Conservation (phyloP, 1,140 invertebrate genomes). For the Centruroides vittatus region DNA sequence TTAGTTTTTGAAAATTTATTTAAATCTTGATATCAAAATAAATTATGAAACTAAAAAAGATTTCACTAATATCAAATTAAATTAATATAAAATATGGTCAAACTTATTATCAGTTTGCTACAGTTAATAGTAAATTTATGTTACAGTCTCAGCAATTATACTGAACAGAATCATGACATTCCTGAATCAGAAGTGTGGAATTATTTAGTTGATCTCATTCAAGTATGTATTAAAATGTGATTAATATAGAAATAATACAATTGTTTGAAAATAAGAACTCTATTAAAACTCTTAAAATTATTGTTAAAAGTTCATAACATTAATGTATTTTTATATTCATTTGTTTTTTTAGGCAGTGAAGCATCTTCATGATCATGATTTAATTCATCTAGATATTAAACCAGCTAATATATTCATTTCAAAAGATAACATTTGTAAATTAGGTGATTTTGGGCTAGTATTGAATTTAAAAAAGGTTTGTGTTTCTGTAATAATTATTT, state of each 20-base stretch:
- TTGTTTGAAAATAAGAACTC: no score
- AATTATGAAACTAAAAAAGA: no score
- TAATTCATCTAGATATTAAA: constrained; percentile 62
- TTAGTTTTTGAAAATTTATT: no score
- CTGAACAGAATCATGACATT: constrained; percentile 33
- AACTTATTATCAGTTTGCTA: no score
- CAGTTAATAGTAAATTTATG: background rate
- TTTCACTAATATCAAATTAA: no score
- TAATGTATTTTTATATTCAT: no score
- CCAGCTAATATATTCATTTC: constrained; percentile 55
- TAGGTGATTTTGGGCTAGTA: constrained; percentile 61
- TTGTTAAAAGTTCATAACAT: no score
- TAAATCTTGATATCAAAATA: no score
- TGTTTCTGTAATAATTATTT: background rate
- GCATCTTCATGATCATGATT: constrained; percentile 46
- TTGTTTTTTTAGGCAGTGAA: constrained; percentile 36
- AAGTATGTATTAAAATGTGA: constrained; percentile 19
- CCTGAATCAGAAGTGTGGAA: constrained; percentile 37
- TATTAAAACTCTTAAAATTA: no score
- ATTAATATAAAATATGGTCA: no score
- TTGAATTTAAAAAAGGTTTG: constrained; percentile 43
- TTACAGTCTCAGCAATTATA: constrained; percentile 30
- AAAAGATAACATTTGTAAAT: constrained; percentile 41
- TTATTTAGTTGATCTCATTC: constrained; percentile 37
- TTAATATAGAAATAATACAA: no score